phyloP scores from a whole-genome alignment of 2,797 vertebrate genomes.

The Synanceia verrucosa region DNA sequence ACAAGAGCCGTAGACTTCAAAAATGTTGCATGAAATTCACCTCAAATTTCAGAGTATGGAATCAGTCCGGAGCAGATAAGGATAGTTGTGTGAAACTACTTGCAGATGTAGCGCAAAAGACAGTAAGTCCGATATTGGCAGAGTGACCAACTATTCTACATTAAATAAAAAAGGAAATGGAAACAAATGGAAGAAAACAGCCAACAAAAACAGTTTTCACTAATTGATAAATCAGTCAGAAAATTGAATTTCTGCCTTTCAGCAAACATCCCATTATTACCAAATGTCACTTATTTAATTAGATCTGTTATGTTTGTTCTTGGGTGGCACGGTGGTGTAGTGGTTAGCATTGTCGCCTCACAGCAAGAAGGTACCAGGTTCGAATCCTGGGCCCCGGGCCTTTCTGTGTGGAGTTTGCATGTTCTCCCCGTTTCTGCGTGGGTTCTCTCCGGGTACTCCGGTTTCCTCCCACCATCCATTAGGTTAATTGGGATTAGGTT shows the following conservation, averaged over 20 bases:
- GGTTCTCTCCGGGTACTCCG: too few species aligned
- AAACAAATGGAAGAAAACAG: conserved; percentile 11
- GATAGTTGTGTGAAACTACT: conserved; percentile 59
- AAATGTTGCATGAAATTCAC: conserved; percentile 41
- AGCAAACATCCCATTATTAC: neutral
- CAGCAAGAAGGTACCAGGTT: too few species aligned
- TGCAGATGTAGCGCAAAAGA: conserved; percentile 62
- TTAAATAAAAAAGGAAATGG: conserved; percentile 15
- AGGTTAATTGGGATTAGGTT: too few species aligned
- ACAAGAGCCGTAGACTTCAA: conserved; percentile 13
- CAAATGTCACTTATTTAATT: neutral
- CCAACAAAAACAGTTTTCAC: conserved; percentile 17
- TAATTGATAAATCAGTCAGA: conserved; percentile 13
- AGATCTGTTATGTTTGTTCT: neutral
- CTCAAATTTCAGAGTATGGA: conserved; percentile 46
- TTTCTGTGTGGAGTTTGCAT: too few species aligned
- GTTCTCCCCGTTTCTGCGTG: too few species aligned
- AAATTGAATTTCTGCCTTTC: neutral
- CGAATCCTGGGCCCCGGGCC: too few species aligned
- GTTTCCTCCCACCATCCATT: too few species aligned
- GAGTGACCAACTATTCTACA: conserved; percentile 30
- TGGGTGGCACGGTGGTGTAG: too few species aligned
- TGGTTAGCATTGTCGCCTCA: too few species aligned
- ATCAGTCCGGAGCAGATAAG: conserved; percentile 61
- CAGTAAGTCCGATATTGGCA: conserved; percentile 15